Conservation (phyloP, 2,797 vertebrate genomes). For the Hydrocynus forskahlii region DNA sequence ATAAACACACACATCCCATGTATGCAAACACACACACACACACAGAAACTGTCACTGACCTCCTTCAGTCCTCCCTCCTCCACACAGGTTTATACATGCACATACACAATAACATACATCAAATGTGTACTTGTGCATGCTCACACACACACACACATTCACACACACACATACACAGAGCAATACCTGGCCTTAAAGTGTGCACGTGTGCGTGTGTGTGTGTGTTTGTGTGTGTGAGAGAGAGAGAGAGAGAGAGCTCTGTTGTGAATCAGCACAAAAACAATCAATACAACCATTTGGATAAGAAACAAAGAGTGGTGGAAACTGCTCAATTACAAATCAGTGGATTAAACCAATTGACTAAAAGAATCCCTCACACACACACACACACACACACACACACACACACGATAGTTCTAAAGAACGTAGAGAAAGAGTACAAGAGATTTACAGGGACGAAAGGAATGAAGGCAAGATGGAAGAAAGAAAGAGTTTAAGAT, state of each 20-base stretch:
- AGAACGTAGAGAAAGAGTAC: slow-evolving; percentile 7
- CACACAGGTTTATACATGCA: background rate
- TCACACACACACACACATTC: background rate
- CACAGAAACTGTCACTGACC: background rate
- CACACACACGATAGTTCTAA: no score
- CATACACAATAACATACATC: background rate
- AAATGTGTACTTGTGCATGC: background rate
- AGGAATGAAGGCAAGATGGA: slow-evolving; percentile 19
- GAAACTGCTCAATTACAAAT: slow-evolving; percentile 58
- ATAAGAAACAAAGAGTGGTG: slow-evolving; percentile 58
- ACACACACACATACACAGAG: background rate
- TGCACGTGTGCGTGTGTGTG: slow-evolving; percentile 8
- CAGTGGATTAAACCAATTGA: slow-evolving; percentile 57
- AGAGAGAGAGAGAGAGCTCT: no score
- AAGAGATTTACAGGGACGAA: background rate
- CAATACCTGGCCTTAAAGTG: slow-evolving; percentile 47
- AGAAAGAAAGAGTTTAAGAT: no score
- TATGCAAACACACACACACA: background rate
- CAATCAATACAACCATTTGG: slow-evolving; percentile 60
- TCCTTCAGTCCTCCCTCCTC: no score
- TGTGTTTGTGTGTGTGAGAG: no score
- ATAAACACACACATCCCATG: background rate
- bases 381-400: background rate
- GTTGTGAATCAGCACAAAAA: slow-evolving; percentile 69
- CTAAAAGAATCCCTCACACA: slow-evolving; percentile 46